These are phyloP conservation scores for Agrotis segetum DNA, from an alignment of 2,888 invertebrate genomes.

Conservation along the genomic window DNA sequence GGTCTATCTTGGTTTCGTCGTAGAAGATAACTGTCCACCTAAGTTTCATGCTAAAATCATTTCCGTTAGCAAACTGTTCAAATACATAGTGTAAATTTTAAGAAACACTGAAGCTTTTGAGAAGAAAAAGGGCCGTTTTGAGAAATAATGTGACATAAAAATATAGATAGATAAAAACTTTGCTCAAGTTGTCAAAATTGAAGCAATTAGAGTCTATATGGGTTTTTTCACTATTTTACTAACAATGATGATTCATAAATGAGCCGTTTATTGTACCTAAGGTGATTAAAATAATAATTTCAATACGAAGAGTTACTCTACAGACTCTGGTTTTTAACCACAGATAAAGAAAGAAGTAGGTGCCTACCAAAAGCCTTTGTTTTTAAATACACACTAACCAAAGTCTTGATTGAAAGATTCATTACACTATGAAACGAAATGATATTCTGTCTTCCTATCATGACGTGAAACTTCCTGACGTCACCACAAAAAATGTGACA, in stretches of 20 bases:
- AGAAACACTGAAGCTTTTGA: constrained; percentile 26
- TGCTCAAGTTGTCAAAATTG: neutral
- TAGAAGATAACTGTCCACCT: constrained; percentile 67
- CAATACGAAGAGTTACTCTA: neutral
- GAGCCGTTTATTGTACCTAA: neutral
- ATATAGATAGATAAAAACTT: neutral
- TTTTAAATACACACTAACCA: constrained; percentile 1
- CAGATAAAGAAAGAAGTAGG: constrained; percentile 2
- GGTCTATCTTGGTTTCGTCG: constrained; percentile 75
- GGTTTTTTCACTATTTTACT: no score
- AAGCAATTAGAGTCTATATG: neutral
- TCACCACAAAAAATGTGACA: constrained; percentile 55
- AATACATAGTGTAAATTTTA: constrained; percentile 25
- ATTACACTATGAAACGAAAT: constrained; percentile 18
- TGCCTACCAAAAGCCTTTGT: neutral
- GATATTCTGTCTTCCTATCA: constrained; percentile 24
- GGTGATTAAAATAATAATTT: neutral
- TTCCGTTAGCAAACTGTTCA: constrained; percentile 38
- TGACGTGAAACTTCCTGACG: constrained; percentile 47
- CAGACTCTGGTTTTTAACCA: constrained; percentile 13
- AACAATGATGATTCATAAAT: neutral
- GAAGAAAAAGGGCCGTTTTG: neutral
- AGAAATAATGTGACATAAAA: neutral
- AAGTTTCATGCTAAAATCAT: constrained; percentile 40
- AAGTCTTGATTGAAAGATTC: neutral